A percentile compares a stretch with the other conserved stretches of the same genome.
phyloP scores from a whole-genome alignment of 2,888 invertebrate genomes.

The Epinotia brunnichana region DNA sequence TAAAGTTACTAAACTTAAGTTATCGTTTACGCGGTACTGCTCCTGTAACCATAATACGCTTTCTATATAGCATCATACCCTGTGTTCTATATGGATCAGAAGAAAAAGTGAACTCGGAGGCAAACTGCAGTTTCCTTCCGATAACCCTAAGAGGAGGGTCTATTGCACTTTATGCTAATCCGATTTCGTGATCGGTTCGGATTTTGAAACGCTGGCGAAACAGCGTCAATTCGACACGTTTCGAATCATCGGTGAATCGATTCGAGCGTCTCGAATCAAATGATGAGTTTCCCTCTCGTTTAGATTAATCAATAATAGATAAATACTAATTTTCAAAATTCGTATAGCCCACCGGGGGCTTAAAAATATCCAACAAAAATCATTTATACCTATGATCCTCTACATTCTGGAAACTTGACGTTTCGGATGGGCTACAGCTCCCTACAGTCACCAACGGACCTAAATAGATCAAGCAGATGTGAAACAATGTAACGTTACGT shows the following conservation, averaged over 20 bases:
- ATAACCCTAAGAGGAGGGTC: background rate
- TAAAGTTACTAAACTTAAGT: no score
- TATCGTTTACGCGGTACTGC: no score
- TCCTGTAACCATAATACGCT: no score
- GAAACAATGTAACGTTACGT: background rate
- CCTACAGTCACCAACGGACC: no score
- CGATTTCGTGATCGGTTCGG: conserved; percentile 45
- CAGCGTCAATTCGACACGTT: conserved; percentile 52
- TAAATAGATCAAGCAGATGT: background rate
- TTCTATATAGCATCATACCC: background rate
- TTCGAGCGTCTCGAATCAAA: conserved; percentile 57
- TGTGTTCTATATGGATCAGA: background rate
- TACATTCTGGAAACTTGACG: background rate
- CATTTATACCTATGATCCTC: background rate
- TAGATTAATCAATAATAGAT: conserved; percentile 42
- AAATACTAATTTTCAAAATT: conserved; percentile 15
- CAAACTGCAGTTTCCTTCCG: background rate
- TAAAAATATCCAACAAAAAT: background rate
- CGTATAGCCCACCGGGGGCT: no score
- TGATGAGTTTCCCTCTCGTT: conserved; percentile 61
- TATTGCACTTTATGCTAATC: conserved; percentile 34
- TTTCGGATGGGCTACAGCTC: background rate
- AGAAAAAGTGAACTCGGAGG: background rate
- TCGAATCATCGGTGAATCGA: conserved; percentile 59
- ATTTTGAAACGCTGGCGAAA: conserved; percentile 53